Conservation (phyloP, 2,888 invertebrate genomes). For the Nysson spinosus region DNA sequence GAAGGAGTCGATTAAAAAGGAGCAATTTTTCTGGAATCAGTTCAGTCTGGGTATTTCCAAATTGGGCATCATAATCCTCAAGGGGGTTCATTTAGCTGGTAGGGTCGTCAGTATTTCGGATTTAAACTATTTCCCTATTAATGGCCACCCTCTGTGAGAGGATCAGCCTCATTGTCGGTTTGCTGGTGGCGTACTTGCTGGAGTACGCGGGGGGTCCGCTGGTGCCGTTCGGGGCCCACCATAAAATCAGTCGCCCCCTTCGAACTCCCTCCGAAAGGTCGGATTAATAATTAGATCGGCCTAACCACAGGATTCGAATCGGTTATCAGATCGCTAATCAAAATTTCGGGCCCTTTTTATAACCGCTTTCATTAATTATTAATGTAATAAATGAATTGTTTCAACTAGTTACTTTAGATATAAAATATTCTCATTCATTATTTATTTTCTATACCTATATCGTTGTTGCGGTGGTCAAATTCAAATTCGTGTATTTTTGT, state of each 20-base stretch:
- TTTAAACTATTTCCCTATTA: slow-evolving; percentile 19
- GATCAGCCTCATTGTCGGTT: slow-evolving; percentile 37
- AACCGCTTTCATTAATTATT: too few species aligned
- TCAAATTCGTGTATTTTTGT: too few species aligned
- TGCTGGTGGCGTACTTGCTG: slow-evolving; percentile 55
- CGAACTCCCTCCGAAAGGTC: neutral
- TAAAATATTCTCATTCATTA: too few species aligned
- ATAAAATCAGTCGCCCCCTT: neutral
- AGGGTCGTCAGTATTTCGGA: neutral
- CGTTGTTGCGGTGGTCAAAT: too few species aligned
- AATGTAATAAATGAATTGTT: too few species aligned
- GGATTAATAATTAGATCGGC: neutral
- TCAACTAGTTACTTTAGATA: too few species aligned
- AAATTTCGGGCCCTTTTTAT: neutral
- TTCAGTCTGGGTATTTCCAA: slow-evolving; percentile 20
- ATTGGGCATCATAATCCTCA: slow-evolving; percentile 1
- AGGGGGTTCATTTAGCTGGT: too few species aligned
- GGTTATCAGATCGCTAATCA: neutral
- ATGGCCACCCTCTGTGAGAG: slow-evolving; percentile 15
- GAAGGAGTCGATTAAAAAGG: neutral
- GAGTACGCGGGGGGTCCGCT: slow-evolving; percentile 6
- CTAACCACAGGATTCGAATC: neutral
- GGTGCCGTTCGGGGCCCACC: neutral
- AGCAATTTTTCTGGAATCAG: slow-evolving; percentile 1
- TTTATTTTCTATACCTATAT: too few species aligned